phyloP scores from a whole-genome alignment of 64 coral and sea anemone species.

The Stylophora pistillata region DNA sequence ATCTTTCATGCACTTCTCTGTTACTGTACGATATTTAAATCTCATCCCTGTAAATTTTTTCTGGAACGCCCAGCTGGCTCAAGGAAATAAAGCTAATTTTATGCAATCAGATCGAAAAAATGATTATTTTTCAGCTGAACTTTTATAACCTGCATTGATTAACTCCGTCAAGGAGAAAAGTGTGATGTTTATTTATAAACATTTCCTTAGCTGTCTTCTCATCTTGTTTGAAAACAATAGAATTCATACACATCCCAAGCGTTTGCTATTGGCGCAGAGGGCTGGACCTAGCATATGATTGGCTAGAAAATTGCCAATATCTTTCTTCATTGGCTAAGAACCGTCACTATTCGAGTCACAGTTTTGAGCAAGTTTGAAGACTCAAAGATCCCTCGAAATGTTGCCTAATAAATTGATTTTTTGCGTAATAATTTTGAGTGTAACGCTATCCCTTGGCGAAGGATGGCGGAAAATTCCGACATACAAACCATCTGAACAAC shows the following conservation, averaged over 20 bases:
- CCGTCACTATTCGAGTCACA: neutral
- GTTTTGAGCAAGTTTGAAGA: neutral
- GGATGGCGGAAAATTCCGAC: neutral
- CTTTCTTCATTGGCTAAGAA: neutral
- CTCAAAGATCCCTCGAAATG: neutral
- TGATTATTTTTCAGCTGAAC: neutral
- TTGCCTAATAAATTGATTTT: neutral
- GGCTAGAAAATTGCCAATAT: neutral
- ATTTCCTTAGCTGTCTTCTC: neutral
- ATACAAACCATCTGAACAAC: neutral
- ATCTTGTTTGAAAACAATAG: neutral
- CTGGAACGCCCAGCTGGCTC: too few species aligned
- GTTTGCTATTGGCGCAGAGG: neutral
- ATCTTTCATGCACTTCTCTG: too few species aligned
- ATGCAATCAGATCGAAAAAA: too few species aligned
- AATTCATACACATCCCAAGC: neutral
- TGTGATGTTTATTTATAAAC: neutral
- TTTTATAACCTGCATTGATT: neutral
- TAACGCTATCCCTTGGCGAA: neutral
- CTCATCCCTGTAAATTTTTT: too few species aligned
- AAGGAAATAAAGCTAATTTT: too few species aligned
- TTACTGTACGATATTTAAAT: too few species aligned
- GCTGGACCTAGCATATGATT: neutral
- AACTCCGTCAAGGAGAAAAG: neutral
- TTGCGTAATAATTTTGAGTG: neutral